phyloP scores from a whole-genome alignment of 2,888 invertebrate species.

The Peribatodes rhomboidaria region DNA sequence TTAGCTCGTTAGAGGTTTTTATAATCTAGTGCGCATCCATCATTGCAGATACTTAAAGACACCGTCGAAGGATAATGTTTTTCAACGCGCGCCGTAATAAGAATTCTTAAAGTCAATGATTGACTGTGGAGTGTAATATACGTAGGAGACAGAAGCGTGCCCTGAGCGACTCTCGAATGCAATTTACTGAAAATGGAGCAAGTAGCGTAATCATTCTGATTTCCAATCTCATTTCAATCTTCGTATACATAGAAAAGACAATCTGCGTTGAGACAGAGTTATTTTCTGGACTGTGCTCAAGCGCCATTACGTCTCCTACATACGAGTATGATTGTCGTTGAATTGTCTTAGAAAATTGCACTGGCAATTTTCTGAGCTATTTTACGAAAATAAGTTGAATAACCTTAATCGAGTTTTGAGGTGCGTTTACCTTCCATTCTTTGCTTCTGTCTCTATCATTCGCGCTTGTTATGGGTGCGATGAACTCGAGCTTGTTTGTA shows the following conservation, averaged over 20 bases:
- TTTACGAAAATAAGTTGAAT: slow-evolving; percentile 71
- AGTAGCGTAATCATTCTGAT: slow-evolving; percentile 23
- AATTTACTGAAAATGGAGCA: slow-evolving; percentile 16
- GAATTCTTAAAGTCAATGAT: slow-evolving; percentile 23
- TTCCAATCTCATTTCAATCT: slow-evolving; percentile 29
- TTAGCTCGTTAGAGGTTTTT: slow-evolving; percentile 50
- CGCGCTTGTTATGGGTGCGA: slow-evolving; percentile 59
- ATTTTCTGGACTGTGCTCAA: slow-evolving; percentile 44
- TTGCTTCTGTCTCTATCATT: slow-evolving; percentile 60
- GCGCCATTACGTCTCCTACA: slow-evolving; percentile 41
- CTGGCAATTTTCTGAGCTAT: slow-evolving; percentile 65
- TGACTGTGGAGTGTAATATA: slow-evolving; percentile 11
- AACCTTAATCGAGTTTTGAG: slow-evolving; percentile 66
- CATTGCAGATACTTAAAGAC: slow-evolving; percentile 51
- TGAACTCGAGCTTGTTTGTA: slow-evolving; percentile 74
- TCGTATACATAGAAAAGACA: slow-evolving; percentile 30
- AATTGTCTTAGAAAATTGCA: slow-evolving; percentile 65
- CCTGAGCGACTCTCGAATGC: slow-evolving; percentile 11
- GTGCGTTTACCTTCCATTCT: slow-evolving; percentile 57
- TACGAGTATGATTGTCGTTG: slow-evolving; percentile 49
- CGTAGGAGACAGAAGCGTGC: slow-evolving; percentile 11
- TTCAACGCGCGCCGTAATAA: slow-evolving; percentile 21
- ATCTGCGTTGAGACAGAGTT: slow-evolving; percentile 26
- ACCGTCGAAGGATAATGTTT: slow-evolving; percentile 46
- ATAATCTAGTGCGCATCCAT: slow-evolving; percentile 54